Base-by-base conservation (phyloP, 2,888 invertebrate genomes). In the Byasa hedistus region DNA sequence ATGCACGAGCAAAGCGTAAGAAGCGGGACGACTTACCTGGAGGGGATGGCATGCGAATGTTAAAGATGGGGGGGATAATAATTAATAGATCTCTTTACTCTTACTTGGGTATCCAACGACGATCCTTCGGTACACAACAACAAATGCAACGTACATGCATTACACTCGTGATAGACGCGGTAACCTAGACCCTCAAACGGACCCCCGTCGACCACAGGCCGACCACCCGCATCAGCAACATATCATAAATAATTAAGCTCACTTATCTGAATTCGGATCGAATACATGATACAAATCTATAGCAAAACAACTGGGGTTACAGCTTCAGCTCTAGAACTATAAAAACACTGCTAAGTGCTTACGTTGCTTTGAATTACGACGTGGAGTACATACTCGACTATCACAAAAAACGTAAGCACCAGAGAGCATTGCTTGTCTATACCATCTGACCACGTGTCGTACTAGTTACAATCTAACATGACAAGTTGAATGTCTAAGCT, bases 91-190 rank as follows among this genome's bases (percentile, higher is more conserved):
- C 77, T 79, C 79, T 85, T 83, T 80, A 83, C 83, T 86, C 90
- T 91, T 89, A 90, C 91, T 90, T 88, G 90, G 84, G 82, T 83
- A 80, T 91, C 91, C 91, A 87, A 89, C 91, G 91, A 91, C 91
- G 91, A 91, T 91, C 91, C 88, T 87, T 83, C 78, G 75, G 86
- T 80, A 86, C 83, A 86, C 73, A 76, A 72, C 73, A 76, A 72
- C 73, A 75, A 76, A 81, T 78, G 81, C 81, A 76, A 72, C 69
- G 76, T 76, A 83, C 87, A 89, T 87, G 89, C 88, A 89, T 76
- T 73, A 77, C 69, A 69, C 66, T 79, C 75, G 77, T 81, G 73
- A 77, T 77, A 82, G 80, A 86, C 82, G 85, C 80, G 72, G 75
- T 39, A 39, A 39, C 39, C 39, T 39, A 39, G 39, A 39, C 39